These are phyloP conservation scores for Diplosoma virens DNA, from an alignment of 23 tunicate species.

Conservation along the genomic window DNA sequence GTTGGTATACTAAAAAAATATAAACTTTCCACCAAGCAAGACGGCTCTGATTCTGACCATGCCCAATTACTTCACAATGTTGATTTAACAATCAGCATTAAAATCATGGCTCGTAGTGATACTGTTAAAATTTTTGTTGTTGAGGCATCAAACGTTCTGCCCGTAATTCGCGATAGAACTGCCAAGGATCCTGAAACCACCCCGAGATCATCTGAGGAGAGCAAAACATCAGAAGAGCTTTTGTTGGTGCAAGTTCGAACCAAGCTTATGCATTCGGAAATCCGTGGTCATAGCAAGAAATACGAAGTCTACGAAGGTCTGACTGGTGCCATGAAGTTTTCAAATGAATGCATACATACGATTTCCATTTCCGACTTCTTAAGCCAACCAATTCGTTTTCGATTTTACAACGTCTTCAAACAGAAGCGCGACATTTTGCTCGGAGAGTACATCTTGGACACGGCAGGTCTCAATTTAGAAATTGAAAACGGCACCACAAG, in stretches of 20 bases:
- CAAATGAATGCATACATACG: constrained; percentile 65
- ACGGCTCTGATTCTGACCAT: background rate
- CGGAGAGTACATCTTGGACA: constrained; percentile 74
- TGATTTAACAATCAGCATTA: constrained; percentile 53
- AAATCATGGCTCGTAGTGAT: constrained; percentile 52
- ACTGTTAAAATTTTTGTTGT: constrained; percentile 69
- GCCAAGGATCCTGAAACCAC: constrained; percentile 34
- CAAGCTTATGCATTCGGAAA: constrained; percentile 62
- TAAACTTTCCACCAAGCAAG: constrained; percentile 31
- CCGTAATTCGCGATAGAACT: background rate
- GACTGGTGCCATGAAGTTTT: constrained; percentile 68
- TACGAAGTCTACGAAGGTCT: constrained; percentile 59
- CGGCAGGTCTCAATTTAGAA: constrained; percentile 33
- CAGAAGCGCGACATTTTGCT: constrained; percentile 70
- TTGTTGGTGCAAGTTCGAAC: constrained; percentile 71
- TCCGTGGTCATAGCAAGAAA: constrained; percentile 81
- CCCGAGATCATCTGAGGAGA: background rate
- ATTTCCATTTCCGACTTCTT: constrained; percentile 47
- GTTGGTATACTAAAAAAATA: constrained; percentile 58
- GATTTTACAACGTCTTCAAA: constrained; percentile 70
- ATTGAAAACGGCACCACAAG: constrained; percentile 38
- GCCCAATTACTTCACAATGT: background rate
- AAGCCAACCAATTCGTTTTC: constrained; percentile 52
- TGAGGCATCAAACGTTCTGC: constrained; percentile 58
- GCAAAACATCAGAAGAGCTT: constrained; percentile 16